Evolutionary conservation across 2,113 vertebrate genomes (phyloP), one percentile per base, ranked within the genome.

Genomic region (Callipepla californica): DNA sequence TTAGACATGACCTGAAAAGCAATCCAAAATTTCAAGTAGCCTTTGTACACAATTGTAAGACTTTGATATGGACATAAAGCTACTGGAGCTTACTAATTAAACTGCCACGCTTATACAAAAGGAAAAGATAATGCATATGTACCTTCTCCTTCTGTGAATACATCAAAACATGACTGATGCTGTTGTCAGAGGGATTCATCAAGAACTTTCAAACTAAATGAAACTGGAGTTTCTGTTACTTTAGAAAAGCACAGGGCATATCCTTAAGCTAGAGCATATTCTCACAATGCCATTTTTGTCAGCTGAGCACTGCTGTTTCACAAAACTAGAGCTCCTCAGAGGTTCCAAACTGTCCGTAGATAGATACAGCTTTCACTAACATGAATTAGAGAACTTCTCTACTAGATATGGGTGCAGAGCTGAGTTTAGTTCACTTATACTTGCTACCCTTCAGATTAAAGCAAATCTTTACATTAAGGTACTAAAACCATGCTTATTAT

Each of bases 91-190:
- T 95, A 17, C n/a, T 85, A 73, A 96, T 80, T 21, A 80, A 95
- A 88, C 19, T 85, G 57, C 45, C 82, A 40, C 8, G 19, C 61
- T 70, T 51, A 87, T 45, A 93, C 32, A 87, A 90, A 95, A 93
- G 78, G 63, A 77, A 88, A 57, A 81, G 36, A 80, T 23, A 86
- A 34, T 1, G n/a, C 67, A 68, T 36, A 32, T 80, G 21, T 51
- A 80, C 93, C 96, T 96, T 82, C 65, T 94, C 81, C 74, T 95
- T 70, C 94, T 79, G 75, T 5, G 40, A 91, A 55, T 67, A 63
- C 74, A 86, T 47, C 50, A 85, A 58, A 86, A 81, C 8, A 16
- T 79, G 79, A 91, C 48, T 77, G 85, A 84, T 91, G 65, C 50
- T 90, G 85, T 51, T 95, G 62, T 79, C 65, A 95, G 86, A 95